Evolutionary conservation across 1,140 invertebrate species (phyloP), one percentile per base, ranked within the genome.

Genomic region (Saccostrea echinata): DNA sequence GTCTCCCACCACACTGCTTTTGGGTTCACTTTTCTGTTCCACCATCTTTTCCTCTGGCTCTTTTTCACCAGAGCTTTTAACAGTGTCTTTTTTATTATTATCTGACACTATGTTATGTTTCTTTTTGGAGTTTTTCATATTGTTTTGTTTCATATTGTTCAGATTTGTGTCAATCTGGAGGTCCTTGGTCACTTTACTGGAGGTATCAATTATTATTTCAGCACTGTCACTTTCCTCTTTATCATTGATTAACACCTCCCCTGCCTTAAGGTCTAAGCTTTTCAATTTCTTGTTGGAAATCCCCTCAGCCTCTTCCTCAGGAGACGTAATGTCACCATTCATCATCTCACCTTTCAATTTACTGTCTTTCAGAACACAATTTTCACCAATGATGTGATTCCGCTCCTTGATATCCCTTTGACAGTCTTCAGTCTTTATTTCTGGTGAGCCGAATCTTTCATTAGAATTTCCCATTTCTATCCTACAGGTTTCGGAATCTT

Each of bases 381-480:
- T 76, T 11, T 76, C 68, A 76, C 9, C 12, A 30, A 76, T 76
- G 33, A 76, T 76, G 68, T 76, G 68, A 76, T 76, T 76, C 30
- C 16, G 68, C 13, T 76, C 68, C 68, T 76, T 76, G 27, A 76
- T 16, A 27, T 76, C 30, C 68, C 27, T 33, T 30, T 76, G 68
- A 27, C 85, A 80, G 52, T 80, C 51, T 16, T 52, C 51, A 71
- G 53, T 81, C 71, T 30, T 52, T 55, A 57, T 86, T 86, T 80
- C 82, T 71, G 57, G 68, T 30, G 68, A 16, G 27, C 68, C 33
- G 68, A 76, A 24, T 89, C 86, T 88, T 33, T 88, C 84, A 89
- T 85, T 85, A 33, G 90, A 91, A 89, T 92, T 92, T 87, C 92
- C 92, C 92, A 92, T 83, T 52, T 52, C 51, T 24, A 21, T 83